Evolutionary conservation across 2,797 vertebrate genomes (phyloP), one percentile per base, ranked within the genome.

Genomic region (Epinephelus malabaricus): DNA sequence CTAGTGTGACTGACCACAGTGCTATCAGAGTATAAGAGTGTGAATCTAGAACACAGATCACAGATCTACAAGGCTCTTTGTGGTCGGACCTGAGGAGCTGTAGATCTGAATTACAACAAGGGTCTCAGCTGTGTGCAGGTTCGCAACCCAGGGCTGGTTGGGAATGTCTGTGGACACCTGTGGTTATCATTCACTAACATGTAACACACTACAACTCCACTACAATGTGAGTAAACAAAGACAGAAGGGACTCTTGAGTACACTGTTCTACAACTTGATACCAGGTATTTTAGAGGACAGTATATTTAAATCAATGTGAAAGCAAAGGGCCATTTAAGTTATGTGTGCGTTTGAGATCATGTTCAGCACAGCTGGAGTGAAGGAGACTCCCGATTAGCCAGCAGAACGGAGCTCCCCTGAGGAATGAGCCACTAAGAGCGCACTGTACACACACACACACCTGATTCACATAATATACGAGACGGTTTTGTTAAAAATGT

Each of bases 371-470:
- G 59, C 30, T 21, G 23, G 25, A 47, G 68, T 21, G 25, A 61
- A 68, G 75, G 53, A 67, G 67, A 69, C 34, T 50, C 69, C 50
- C 7, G 6, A 76, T 77, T 25, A 79, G 23, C 62, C 9, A 11
- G 49, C 58, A 34, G 61, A 60, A 14, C n/a, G 0, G 56, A 56
- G 53, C 25, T 79, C 53, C 70, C 45, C 21, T 21, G 23, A 75
- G 82, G 82, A 86, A 83, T 74, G 68, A 82, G 68, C 65, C 13
- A 5, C 51, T 25, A 47, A 67, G 76, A 81, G 87, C 70, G 86
- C 56, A 30, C 21, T 56, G 43, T 58, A 34, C 60, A 65, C 59
- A 63, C 60, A 58, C 30, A 34, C 61, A 14, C 23, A 19, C 12
- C 13, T 43, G 27, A 58, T 19, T 67, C 64, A 18, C 46, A 58